Percentiles rank a stretch among this genome's conserved stretches.
These are phyloP conservation scores for Panurus biarmicus DNA, from an alignment of 2,113 vertebrate species.

Conservation along the genomic window DNA sequence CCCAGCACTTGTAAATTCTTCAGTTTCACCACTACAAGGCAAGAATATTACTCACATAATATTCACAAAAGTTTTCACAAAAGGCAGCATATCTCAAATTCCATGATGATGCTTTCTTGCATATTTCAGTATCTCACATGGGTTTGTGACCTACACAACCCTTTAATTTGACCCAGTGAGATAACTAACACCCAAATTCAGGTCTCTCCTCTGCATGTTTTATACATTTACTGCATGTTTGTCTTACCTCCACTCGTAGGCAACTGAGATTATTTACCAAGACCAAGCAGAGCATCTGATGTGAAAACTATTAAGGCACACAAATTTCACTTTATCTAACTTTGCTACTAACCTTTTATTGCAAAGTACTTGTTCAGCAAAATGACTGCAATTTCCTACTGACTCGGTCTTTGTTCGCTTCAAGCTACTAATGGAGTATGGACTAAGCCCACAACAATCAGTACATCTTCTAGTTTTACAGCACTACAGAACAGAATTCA, in stretches of 20 bases:
- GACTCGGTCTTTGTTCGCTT: background rate
- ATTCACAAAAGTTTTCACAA: accelerated
- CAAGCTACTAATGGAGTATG: background rate
- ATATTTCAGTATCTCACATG: background rate
- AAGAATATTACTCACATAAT: background rate
- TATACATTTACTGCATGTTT: background rate
- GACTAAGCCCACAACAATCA: background rate
- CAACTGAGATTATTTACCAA: background rate
- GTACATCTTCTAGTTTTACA: background rate
- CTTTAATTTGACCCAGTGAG: background rate
- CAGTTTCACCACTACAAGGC: background rate
- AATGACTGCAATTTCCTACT: background rate
- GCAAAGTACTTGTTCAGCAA: background rate
- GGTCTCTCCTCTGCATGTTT: accelerated
- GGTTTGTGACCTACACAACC: accelerated
- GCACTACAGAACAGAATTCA: background rate
- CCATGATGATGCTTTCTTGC: background rate
- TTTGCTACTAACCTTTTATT: background rate
- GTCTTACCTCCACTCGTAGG: background rate
- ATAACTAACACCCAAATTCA: background rate
- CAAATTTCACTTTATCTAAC: background rate
- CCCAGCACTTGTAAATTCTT: background rate
- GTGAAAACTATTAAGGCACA: background rate
- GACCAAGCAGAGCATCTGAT: background rate
- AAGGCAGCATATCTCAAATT: background rate